Conservation (phyloP, 1,140 invertebrate species). For the Solenopsis fugax region DNA sequence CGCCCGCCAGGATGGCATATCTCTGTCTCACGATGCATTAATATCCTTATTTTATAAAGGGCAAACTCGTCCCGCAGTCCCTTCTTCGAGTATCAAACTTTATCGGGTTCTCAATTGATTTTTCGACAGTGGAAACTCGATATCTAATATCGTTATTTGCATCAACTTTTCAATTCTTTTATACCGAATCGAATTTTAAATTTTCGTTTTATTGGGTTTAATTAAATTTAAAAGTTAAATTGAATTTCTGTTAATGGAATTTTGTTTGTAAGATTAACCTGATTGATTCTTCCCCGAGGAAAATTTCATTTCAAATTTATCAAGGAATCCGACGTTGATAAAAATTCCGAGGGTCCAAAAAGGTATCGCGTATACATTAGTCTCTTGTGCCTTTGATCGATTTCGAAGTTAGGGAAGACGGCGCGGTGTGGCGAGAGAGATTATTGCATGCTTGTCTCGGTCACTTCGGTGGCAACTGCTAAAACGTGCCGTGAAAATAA, state of each 20-base stretch:
- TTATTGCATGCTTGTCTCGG: conserved; percentile 19
- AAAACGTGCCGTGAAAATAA: conserved; percentile 31
- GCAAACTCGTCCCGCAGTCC: neutral
- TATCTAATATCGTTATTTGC: neutral
- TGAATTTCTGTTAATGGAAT: conserved; percentile 1
- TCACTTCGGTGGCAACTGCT: neutral
- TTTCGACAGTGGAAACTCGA: neutral
- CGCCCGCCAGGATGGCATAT: neutral
- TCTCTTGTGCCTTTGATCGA: neutral
- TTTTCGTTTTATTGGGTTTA: neutral
- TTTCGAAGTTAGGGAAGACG: neutral
- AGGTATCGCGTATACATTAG: neutral
- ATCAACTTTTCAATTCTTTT: neutral
- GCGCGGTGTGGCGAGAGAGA: neutral
- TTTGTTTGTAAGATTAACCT: neutral
- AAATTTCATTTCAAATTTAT: neutral
- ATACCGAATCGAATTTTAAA: neutral
- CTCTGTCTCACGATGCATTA: neutral
- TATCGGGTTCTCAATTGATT: neutral
- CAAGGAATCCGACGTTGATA: neutral
- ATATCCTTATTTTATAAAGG: conserved; percentile 10
- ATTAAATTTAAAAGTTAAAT: conserved; percentile 25
- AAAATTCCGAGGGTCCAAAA: neutral
- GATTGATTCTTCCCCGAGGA: neutral
- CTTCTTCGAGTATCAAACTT: neutral